Evolutionary conservation across 1,140 invertebrate species (phyloP).

Genomic region (Drosophila lini): DNA sequence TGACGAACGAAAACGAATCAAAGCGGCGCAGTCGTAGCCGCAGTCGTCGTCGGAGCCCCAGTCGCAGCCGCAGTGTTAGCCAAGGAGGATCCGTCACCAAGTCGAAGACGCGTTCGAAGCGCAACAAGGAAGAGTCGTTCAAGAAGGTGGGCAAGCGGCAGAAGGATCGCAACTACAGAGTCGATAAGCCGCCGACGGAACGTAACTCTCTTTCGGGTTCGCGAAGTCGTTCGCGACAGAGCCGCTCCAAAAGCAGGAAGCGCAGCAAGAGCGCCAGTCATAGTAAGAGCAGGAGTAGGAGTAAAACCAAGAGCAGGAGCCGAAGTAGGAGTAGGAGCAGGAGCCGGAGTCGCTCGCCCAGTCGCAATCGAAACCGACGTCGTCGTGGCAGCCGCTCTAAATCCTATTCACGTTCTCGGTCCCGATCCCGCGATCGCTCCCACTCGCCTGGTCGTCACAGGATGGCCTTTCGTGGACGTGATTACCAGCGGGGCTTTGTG

Average conservation of each 20-base stretch:
- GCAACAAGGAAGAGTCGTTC: conserved; percentile 86
- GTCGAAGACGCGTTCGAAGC: conserved; percentile 63
- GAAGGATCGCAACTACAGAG: conserved; percentile 93
- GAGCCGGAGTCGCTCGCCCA: conserved; percentile 33
- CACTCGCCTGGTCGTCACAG: conserved; percentile 32
- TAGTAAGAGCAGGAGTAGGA: conserved; percentile 17
- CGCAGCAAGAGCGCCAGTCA: conserved; percentile 24
- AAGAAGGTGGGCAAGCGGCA: conserved; percentile 92
- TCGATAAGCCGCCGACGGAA: conserved; percentile 85
- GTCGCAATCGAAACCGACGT: conserved; percentile 45
- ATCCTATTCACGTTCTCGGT: conserved; percentile 56
- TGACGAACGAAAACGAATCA: conserved; percentile 76
- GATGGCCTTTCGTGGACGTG: conserved; percentile 35
- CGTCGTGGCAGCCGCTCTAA: conserved; percentile 58
- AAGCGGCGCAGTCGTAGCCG: conserved; percentile 64
- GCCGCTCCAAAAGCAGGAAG: conserved; percentile 15
- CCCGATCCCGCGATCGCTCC: conserved; percentile 37
- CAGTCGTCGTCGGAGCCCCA: conserved; percentile 30
- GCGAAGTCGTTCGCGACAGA: conserved; percentile 17
- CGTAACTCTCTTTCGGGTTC: conserved; percentile 1
- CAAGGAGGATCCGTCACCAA: conserved; percentile 30
- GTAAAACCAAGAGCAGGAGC: conserved; percentile 9
- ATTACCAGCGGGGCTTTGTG: conserved; percentile 24
- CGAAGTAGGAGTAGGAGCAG: conserved; percentile 21
- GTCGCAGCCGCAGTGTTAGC: conserved; percentile 31